Percentiles rank a stretch among this genome's conserved stretches.
Conservation (phyloP, 2,113 vertebrate species). For the Indri indri region DNA sequence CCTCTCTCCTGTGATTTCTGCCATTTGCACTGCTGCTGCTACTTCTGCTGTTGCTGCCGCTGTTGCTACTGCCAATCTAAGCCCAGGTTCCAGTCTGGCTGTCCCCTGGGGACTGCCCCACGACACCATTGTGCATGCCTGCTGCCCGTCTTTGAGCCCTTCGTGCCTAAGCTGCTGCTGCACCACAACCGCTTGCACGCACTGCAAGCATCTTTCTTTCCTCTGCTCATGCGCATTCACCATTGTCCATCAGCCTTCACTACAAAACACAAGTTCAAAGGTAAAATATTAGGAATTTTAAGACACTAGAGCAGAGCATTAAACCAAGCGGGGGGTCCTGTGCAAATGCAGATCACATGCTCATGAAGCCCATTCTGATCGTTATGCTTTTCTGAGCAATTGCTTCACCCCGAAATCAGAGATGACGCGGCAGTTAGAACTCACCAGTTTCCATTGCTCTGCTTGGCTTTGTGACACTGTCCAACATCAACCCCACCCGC, state of each 20-base stretch:
- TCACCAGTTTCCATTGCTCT: not conserved
- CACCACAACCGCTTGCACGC: accelerated
- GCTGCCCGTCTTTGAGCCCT: not conserved
- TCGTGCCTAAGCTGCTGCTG: not conserved
- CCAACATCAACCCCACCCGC: not conserved
- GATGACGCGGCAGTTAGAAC: not conserved
- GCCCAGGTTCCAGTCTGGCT: not conserved
- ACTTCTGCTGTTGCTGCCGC: not conserved
- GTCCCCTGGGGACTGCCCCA: not conserved
- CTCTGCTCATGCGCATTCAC: not conserved
- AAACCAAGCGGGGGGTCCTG: not conserved
- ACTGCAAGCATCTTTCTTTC: not conserved
- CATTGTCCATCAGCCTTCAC: not conserved
- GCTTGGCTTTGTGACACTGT: not conserved
- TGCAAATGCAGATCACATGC: not conserved
- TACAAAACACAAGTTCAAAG: not conserved
- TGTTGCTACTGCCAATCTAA: not conserved
- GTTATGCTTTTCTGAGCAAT: not conserved
- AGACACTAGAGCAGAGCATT: not conserved
- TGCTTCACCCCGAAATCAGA: not conserved
- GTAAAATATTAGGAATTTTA: not conserved
- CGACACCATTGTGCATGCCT: not conserved
- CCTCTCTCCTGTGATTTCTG: not conserved
- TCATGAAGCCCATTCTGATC: not conserved
- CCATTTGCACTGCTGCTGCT: not conserved